Conservation (phyloP, 2,888 invertebrate species). For the Drosophila hawaiiensis region DNA sequence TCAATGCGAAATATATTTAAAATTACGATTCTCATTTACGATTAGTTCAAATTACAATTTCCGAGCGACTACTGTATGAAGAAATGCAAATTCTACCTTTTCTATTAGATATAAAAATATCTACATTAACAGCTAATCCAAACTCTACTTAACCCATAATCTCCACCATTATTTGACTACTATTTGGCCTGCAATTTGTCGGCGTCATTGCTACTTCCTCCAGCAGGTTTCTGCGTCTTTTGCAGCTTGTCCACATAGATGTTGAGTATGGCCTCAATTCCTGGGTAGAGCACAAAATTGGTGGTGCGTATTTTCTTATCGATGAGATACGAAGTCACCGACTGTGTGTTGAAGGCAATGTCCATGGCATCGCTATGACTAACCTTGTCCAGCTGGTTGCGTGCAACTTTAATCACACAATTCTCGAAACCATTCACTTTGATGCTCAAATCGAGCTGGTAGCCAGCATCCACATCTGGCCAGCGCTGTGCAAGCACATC, state of each 20-base stretch:
- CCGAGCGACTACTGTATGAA: not conserved
- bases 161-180: not conserved
- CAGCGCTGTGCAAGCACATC: conserved; percentile 91
- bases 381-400: conserved; percentile 86
- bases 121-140: not conserved
- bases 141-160: not conserved
- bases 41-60: not conserved
- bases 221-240: conserved; percentile 59
- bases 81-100: not conserved
- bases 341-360: conserved; percentile 86
- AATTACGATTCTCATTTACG: not conserved
- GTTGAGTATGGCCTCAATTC: conserved; percentile 85
- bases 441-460: conserved; percentile 88
- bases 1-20: not conserved
- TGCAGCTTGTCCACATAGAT: conserved; percentile 81
- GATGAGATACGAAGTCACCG: conserved; percentile 82
- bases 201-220: conserved; percentile 27
- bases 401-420: conserved; percentile 86
- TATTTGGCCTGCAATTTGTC: conserved; percentile 41
- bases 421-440: conserved; percentile 87
- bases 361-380: conserved; percentile 86
- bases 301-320: conserved; percentile 83
- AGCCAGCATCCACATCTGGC: conserved; percentile 91
- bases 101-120: not conserved
- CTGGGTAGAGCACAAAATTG: conserved; percentile 84